Conservation (phyloP, 2,113 vertebrate species). For the Platichthys flesus region DNA sequence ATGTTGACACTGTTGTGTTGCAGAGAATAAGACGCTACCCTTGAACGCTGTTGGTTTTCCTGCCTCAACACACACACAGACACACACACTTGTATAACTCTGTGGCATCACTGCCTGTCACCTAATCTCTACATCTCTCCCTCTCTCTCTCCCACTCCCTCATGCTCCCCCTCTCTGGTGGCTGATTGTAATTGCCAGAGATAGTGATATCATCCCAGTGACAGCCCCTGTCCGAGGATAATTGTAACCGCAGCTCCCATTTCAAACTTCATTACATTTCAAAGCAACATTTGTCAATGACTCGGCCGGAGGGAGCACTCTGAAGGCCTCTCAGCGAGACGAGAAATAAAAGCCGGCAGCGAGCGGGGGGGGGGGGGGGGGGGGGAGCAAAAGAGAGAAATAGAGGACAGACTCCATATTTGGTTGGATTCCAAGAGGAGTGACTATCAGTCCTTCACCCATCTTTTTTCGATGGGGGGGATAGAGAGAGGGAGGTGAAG, state of each 20-base stretch:
- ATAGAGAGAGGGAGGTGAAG: constrained; percentile 66
- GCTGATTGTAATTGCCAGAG: constrained; percentile 74
- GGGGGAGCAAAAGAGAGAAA: constrained; percentile 37
- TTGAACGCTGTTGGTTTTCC: constrained; percentile 44
- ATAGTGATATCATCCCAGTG: constrained; percentile 77
- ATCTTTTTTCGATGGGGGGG: constrained; percentile 56
- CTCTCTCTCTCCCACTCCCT: constrained; percentile 29
- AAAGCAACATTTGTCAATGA: constrained; percentile 84
- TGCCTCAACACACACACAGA: constrained; percentile 31
- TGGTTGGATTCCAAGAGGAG: constrained; percentile 61
- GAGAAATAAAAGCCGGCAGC: constrained; percentile 45
- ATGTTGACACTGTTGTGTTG: constrained; percentile 11
- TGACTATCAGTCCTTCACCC: constrained; percentile 48
- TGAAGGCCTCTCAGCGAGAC: constrained; percentile 64
- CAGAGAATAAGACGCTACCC: constrained; percentile 7
- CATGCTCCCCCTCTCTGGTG: constrained; percentile 46
- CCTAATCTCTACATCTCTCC: constrained; percentile 63
- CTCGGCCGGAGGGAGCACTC: constrained; percentile 72
- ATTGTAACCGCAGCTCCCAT: constrained; percentile 82
- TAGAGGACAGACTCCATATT: constrained; percentile 49
- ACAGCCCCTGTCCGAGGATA: constrained; percentile 79
- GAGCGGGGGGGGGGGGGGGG: constrained; percentile 20
- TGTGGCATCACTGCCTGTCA: constrained; percentile 62
- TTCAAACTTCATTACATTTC: constrained; percentile 87
- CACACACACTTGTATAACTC: constrained; percentile 38